Evolutionary conservation across 2,888 invertebrate species (phyloP).

Genomic region (Trileptium ribeirensis): DNA sequence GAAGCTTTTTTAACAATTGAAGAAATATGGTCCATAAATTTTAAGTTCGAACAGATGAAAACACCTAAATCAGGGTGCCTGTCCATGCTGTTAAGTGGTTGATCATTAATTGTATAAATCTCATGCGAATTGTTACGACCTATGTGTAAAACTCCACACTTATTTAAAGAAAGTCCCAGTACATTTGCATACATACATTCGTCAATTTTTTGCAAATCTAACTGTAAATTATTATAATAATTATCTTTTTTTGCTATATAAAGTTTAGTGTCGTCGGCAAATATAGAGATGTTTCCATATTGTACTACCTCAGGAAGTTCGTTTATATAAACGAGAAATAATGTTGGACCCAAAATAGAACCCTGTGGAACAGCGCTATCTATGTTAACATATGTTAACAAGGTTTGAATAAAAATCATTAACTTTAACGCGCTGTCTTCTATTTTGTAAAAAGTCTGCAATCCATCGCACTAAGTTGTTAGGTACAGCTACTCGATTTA

Average conservation of each 20-base stretch:
- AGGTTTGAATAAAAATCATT: background rate
- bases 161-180: too few species aligned
- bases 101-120: background rate
- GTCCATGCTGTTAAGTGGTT: background rate
- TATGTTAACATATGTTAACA: too few species aligned
- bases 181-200: too few species aligned
- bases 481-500: background rate
- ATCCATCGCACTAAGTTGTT: background rate
- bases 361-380: constrained; percentile 5
- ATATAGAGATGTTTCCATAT: background rate
- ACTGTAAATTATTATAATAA: too few species aligned
- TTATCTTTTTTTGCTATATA: background rate
- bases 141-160: too few species aligned
- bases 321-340: constrained; percentile 13
- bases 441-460: background rate
- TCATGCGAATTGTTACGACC: background rate
- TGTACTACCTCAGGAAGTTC: background rate
- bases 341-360: constrained; percentile 10
- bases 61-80: background rate
- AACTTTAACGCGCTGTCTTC: background rate
- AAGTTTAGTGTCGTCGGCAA: constrained; percentile 14
- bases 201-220: too few species aligned
- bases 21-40: background rate
- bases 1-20: background rate
- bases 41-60: background rate